These are phyloP conservation scores for Calypte anna DNA, from an alignment of 2,113 vertebrate genomes.

Conservation along the genomic window DNA sequence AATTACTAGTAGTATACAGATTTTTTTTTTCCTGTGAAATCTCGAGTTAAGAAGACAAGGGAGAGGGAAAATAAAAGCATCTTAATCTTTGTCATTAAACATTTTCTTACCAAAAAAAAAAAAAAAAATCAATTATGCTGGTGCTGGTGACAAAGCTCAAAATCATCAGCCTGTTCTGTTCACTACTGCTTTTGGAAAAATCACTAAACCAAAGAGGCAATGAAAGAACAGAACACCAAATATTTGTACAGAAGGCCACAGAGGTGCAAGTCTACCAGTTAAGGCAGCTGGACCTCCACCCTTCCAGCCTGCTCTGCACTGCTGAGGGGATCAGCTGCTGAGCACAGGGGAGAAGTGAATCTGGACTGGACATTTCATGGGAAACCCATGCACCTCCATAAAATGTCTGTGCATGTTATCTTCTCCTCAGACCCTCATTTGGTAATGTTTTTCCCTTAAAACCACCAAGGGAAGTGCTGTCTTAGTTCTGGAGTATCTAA, in stretches of 20 bases:
- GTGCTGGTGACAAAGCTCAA: not conserved
- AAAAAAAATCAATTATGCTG: not conserved
- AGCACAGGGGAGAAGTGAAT: not conserved
- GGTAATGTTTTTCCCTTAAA: not conserved
- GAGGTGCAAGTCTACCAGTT: not conserved
- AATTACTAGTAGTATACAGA: not conserved
- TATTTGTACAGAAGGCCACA: not conserved
- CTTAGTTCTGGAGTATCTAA: not conserved
- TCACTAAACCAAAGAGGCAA: not conserved
- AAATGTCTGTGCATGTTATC: fast-evolving
- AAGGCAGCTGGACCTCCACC: not conserved
- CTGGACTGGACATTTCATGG: fast-evolving
- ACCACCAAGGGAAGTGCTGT: not conserved
- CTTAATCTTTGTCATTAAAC: not conserved
- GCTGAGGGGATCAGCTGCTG: fast-evolving
- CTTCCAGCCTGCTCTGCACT: not conserved
- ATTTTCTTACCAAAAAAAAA: not conserved
- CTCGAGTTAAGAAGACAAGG: not conserved
- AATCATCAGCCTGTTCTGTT: not conserved
- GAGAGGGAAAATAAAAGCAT: not conserved
- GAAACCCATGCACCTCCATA: fast-evolving
- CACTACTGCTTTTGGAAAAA: not conserved
- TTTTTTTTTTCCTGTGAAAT: not conserved
- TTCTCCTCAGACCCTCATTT: not conserved
- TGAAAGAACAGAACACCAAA: not conserved